Base-by-base conservation (phyloP, 2,888 invertebrate genomes). In the Teleiodes luculella region DNA sequence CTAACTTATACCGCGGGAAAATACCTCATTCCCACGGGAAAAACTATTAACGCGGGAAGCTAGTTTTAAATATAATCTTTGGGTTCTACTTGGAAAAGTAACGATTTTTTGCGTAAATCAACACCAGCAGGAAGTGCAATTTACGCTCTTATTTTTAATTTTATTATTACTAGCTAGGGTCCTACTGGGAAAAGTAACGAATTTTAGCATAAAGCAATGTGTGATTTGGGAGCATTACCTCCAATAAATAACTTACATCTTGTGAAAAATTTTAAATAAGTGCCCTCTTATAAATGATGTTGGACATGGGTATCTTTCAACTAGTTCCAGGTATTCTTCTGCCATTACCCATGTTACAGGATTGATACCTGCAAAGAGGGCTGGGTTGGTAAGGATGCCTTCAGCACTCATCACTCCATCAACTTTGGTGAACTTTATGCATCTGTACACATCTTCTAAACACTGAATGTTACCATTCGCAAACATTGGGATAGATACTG, bases 391-490 rank as follows among this genome's bases (percentile, higher is more conserved):
- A n/a, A 99, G 92, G 81, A 96, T 97, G 0, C 99, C 99, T 88
- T 99, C 99, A 59, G 96, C 95, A 70, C 95, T 93, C 97, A 97
- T 97, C 0, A 97, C 95, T 37, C 95, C 97, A 73, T 94, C 91
- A 2, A 94, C 98, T 28, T 95, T 95, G 0, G 98, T 99, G 68
- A 93, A 94, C 54, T 92, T 87, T 50, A 99, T 82, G 78, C 99
- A 99, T 60, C 94, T 91, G 54, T 94, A 86, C 1, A 97, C 93
- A 91, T 99, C 99, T 70, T 94, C 93, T 65, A 96, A 79, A 68
- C 95, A 95, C 79, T 98, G 97, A 64, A 99, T 97, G 76, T 99
- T 99, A 13, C 99, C 99, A 90, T 99, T 99, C 24, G 98, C 98
- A 78, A 99, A 94, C 72, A 99, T 96, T 11, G 99, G 99, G 70